A percentile compares a stretch with the other conserved stretches of the same genome.
Evolutionary conservation across 2,888 invertebrate species (phyloP).

Genomic region (Unio pictorum): DNA sequence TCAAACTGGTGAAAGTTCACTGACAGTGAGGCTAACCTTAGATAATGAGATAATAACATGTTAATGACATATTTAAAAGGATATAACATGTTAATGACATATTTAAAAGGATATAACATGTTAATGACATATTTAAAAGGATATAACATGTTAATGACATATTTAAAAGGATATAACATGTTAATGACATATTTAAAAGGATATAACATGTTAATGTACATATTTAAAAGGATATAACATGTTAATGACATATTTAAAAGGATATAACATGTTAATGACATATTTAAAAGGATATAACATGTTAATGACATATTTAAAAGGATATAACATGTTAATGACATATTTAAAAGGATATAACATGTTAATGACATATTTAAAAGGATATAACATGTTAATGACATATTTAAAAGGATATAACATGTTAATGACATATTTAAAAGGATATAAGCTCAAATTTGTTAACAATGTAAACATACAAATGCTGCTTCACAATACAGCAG

Average conservation of each 20-base stretch:
- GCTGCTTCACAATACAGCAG: no score
- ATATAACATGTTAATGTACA: background rate
- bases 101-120: background rate
- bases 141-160: background rate
- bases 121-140: background rate
- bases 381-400: background rate
- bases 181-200: background rate
- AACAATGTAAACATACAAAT: background rate
- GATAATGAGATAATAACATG: conserved; percentile 3
- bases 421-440: background rate
- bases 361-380: background rate
- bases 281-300: background rate
- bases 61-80: background rate
- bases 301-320: background rate
- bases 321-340: background rate
- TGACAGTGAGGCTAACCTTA: conserved; percentile 85
- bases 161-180: background rate
- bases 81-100: background rate
- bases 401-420: background rate
- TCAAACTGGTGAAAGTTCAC: conserved; percentile 86
- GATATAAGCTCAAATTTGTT: background rate
- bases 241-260: background rate
- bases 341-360: background rate
- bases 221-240: background rate
- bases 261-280: background rate